Evolutionary conservation across 2,888 invertebrate species (phyloP).

Genomic region (Drosophila putrida): DNA sequence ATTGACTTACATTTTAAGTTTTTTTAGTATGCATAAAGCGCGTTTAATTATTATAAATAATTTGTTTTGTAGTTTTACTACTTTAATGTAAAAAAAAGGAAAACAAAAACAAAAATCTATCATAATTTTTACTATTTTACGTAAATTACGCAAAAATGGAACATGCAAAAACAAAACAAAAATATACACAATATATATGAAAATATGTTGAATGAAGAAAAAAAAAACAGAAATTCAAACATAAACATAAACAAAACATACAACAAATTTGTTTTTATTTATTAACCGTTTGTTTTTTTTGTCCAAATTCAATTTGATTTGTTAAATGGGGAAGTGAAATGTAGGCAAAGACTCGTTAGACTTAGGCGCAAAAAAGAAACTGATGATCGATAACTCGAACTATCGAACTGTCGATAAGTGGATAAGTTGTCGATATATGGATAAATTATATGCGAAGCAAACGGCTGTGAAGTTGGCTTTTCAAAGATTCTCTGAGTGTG

Average conservation of each 20-base stretch:
- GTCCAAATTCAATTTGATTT: conserved; percentile 23
- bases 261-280: conserved; percentile 63
- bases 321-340: conserved; percentile 19
- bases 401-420: conserved; percentile 22
- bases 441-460: conserved; percentile 56
- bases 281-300: conserved; percentile 1
- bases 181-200: conserved; percentile 65
- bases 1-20: conserved; percentile 46
- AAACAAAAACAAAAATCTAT: conserved; percentile 46
- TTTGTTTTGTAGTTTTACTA: conserved; percentile 76
- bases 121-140: conserved; percentile 65
- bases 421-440: conserved; percentile 24
- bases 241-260: conserved; percentile 52
- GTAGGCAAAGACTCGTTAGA: conserved; percentile 65
- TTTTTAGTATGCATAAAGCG: conserved; percentile 33
- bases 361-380: conserved; percentile 51
- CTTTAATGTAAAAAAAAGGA: conserved; percentile 45
- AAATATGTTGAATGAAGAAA: conserved; percentile 69
- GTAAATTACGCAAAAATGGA: conserved; percentile 53
- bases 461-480: conserved; percentile 78
- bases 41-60: conserved; percentile 60
- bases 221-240: conserved; percentile 47
- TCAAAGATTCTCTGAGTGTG: conserved; percentile 36
- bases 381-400: conserved; percentile 21
- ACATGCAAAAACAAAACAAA: conserved; percentile 51